These are phyloP conservation scores for Masticophis lateralis DNA, from an alignment of 2,797 vertebrate species.

Conservation along the genomic window DNA sequence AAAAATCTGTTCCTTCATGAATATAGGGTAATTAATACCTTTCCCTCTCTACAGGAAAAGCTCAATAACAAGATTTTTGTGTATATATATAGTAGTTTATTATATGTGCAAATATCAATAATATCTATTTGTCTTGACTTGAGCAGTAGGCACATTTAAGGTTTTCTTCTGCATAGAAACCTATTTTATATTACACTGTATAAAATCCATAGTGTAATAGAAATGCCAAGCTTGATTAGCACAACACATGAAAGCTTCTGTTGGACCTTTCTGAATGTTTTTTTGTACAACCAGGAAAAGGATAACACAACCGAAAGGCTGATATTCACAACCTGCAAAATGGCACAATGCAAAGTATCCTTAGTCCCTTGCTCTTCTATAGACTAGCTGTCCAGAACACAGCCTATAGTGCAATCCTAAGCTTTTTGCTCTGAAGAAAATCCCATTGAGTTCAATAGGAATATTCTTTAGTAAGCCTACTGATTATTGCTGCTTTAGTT, in stretches of 20 bases:
- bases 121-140: not conserved
- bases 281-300: not conserved
- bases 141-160: not conserved
- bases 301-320: not conserved
- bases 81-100: too few relatives aligned
- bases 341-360: not conserved
- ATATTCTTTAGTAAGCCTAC: not conserved
- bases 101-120: not conserved
- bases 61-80: not conserved
- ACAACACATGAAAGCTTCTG: not conserved
- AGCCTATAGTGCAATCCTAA: not conserved
- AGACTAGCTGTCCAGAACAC: not conserved
- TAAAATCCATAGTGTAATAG: slow-evolving; percentile 54
- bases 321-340: not conserved
- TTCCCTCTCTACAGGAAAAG: not conserved
- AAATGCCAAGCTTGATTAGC: slow-evolving; percentile 32
- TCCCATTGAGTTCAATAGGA: not conserved
- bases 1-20: not conserved
- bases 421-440: not conserved
- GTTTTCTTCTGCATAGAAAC: slow-evolving; percentile 44
- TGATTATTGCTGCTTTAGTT: not conserved
- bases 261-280: not conserved
- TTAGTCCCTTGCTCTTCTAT: slow-evolving; percentile 15
- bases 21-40: not conserved
- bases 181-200: slow-evolving; percentile 40